Percentiles rank a stretch among this genome's conserved stretches.
phyloP scores from a whole-genome alignment of 2,888 invertebrate genomes.

The Lomographa bimaculata region DNA sequence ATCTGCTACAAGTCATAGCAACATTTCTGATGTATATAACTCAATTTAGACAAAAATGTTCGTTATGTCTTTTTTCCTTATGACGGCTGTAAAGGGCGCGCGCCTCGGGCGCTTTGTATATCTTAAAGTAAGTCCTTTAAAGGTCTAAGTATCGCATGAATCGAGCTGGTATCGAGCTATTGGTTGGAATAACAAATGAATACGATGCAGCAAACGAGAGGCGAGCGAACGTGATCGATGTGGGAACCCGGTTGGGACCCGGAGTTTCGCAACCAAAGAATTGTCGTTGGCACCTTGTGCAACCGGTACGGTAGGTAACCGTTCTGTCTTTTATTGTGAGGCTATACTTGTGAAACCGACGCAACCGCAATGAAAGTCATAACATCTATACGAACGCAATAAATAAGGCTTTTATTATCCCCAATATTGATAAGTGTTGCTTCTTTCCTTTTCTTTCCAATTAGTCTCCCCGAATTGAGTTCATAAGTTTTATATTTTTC shows the following conservation, averaged over 20 bases:
- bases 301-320: slow-evolving; percentile 47
- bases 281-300: slow-evolving; percentile 55
- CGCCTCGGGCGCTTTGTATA: no score
- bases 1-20: no score
- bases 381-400: slow-evolving; percentile 31
- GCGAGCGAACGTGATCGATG: slow-evolving; percentile 55
- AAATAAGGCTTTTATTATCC: slow-evolving; percentile 29
- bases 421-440: slow-evolving; percentile 21
- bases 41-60: no score
- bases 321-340: slow-evolving; percentile 45
- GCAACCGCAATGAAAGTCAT: slow-evolving; percentile 36
- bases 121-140: no score
- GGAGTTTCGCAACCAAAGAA: slow-evolving; percentile 59
- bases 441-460: slow-evolving; percentile 21
- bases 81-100: no score
- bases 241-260: slow-evolving; percentile 45
- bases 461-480: slow-evolving; percentile 16
- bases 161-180: slow-evolving; percentile 7
- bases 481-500: no score
- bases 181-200: slow-evolving; percentile 21
- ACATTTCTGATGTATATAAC: no score
- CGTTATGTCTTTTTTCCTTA: no score
- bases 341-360: slow-evolving; percentile 41
- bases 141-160: not conserved
- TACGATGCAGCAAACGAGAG: slow-evolving; percentile 41